A percentile compares a stretch with the other conserved stretches of the same genome.
Evolutionary conservation across 2,113 vertebrate species (phyloP).

Genomic region (Pluvianellus socialis): DNA sequence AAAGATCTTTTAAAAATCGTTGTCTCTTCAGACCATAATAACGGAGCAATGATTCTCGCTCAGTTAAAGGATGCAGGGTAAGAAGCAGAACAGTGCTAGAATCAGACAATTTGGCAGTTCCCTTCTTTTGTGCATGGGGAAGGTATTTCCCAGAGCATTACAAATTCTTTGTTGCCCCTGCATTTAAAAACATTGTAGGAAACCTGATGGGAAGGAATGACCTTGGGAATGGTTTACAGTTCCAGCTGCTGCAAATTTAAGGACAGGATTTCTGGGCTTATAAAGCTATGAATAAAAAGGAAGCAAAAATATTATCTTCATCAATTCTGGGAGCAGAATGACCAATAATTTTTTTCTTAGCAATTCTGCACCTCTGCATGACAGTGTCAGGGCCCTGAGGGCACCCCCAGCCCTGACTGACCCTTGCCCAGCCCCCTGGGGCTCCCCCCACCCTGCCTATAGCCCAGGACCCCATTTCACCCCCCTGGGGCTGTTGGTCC

Average conservation of each 20-base stretch:
- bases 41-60: background rate
- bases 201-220: background rate
- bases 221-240: background rate
- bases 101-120: background rate
- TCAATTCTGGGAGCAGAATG: background rate
- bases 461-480: background rate
- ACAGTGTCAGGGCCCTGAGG: background rate
- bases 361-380: background rate
- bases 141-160: background rate
- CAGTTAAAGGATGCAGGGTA: background rate
- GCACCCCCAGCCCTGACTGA: background rate
- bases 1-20: slow-evolving; percentile 2
- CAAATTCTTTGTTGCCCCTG: background rate
- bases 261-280: background rate
- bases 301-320: background rate
- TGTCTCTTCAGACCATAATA: background rate
- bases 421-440: background rate
- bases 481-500: background rate
- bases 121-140: background rate
- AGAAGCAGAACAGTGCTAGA: background rate
- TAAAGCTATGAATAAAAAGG: background rate
- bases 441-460: background rate
- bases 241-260: background rate
- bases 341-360: background rate
- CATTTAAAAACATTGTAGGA: background rate